Base-by-base conservation (phyloP, 1,140 invertebrate species). In the Parasteatoda tepidariorum region DNA sequence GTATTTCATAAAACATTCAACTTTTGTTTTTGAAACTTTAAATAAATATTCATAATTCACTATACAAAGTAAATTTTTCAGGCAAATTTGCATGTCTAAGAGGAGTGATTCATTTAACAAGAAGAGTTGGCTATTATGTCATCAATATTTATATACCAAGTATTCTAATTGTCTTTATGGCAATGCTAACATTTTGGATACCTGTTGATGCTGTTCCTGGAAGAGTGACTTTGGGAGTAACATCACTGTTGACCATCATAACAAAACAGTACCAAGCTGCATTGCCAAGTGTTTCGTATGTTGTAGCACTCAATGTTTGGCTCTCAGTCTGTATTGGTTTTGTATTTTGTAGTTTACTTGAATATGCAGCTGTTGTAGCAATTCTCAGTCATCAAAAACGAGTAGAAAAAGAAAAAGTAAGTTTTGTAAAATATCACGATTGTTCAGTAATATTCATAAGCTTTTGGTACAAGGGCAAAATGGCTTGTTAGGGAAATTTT, bases 281-380 rank as follows among this genome's bases (percentile, higher is more conserved):
- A 26, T 55, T 84, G 6, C 83, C 83, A 18, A 73, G 64, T 31
- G 83, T 84, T n/a, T 84, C 83, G 15, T 84, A 84, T 11, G 48
- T 84, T 31, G 83, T 95, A 92, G 94, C 94, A 6, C 89, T 96
- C 24, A 95, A 96, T 88, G 89, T 96, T 2, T 96, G 95, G 95
- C 95, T 95, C 93, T 94, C 94, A 18, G 93, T 93, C 9, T 96
- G 95, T 86, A 94, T 96, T 92, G 91, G 95, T 76, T 95, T 95
- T 75, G 94, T 96, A 3, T 96, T 96, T 87, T 92, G 93, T 2
- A 93, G 94, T 5, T 89, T 96, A 13, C 92, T 93, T 31, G 95
- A 96, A 90, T 84, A 84, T 62, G 74, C 75, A 2, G 41, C 59
- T 22, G 83, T 84, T 3, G 38, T 84, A 33, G 71, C 83, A 22